phyloP scores from a whole-genome alignment of 2,113 vertebrate genomes.

The Meriones unguiculatus region DNA sequence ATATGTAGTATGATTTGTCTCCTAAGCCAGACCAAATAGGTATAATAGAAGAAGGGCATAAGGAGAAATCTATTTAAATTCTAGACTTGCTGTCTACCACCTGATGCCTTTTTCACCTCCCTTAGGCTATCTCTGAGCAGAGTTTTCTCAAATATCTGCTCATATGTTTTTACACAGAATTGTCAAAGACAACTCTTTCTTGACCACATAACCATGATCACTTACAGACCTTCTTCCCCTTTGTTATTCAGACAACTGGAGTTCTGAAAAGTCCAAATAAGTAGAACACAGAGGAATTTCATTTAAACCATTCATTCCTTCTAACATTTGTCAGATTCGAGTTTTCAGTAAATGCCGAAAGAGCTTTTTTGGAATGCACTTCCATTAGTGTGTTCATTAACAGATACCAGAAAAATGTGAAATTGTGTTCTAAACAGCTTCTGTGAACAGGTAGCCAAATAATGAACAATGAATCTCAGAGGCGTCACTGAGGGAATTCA shows the following conservation, averaged over 20 bases:
- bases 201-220: neutral
- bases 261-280: neutral
- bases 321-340: neutral
- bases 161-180: neutral
- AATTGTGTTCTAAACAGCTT: neutral
- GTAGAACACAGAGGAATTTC: neutral
- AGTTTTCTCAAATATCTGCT: conserved; percentile 1
- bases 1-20: neutral
- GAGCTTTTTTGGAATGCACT: neutral
- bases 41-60: neutral
- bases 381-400: neutral
- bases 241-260: neutral
- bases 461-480: neutral
- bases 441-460: conserved; percentile 1
- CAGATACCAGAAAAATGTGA: neutral
- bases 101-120: neutral
- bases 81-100: neutral
- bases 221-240: neutral
- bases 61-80: conserved; percentile 12
- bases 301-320: conserved; percentile 6
- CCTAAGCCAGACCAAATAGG: neutral
- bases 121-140: neutral
- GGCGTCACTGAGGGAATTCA: neutral
- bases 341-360: neutral
- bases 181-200: neutral